These are phyloP conservation scores for Trachelus iudaicus DNA, from an alignment of 2,888 invertebrate species.

Conservation along the genomic window DNA sequence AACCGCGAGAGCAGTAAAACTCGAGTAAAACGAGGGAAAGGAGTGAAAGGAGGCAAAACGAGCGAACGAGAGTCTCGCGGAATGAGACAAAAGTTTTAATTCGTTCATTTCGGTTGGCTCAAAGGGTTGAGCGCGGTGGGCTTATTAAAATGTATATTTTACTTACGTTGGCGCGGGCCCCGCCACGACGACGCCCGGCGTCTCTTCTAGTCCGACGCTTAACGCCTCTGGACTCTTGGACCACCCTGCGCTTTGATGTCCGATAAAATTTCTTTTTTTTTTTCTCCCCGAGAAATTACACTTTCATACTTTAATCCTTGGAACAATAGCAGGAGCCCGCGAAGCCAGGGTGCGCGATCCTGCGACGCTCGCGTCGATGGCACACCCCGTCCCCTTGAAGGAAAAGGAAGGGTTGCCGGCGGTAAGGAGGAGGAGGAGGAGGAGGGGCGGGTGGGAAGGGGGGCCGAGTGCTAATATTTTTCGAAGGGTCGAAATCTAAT, in stretches of 20 bases:
- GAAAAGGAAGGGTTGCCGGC: conserved; percentile 22
- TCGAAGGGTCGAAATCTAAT: conserved; percentile 62
- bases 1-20: conserved; percentile 60
- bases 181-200: not conserved
- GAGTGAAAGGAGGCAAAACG: conserved; percentile 8
- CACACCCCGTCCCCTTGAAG: conserved; percentile 9
- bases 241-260: not conserved
- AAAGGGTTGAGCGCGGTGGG: conserved; percentile 59
- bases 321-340: conserved; percentile 50
- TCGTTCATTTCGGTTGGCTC: conserved; percentile 62
- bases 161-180: conserved; percentile 25
- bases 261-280: conserved; percentile 23
- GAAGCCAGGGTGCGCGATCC: not conserved
- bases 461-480: conserved; percentile 57
- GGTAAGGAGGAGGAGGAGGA: conserved; percentile 4
- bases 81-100: conserved; percentile 64
- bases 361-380: not conserved
- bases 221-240: not conserved
- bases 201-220: not conserved
- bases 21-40: conserved; percentile 24
- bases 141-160: conserved; percentile 64
- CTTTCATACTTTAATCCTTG: conserved; percentile 58
- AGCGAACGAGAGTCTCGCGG: conserved; percentile 23
- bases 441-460: not conserved
- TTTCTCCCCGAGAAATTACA: conserved; percentile 51